Evolutionary conservation across 2,113 vertebrate genomes (phyloP), one percentile per base, ranked within the genome.

Genomic region (Datnioides undecimradiatus): DNA sequence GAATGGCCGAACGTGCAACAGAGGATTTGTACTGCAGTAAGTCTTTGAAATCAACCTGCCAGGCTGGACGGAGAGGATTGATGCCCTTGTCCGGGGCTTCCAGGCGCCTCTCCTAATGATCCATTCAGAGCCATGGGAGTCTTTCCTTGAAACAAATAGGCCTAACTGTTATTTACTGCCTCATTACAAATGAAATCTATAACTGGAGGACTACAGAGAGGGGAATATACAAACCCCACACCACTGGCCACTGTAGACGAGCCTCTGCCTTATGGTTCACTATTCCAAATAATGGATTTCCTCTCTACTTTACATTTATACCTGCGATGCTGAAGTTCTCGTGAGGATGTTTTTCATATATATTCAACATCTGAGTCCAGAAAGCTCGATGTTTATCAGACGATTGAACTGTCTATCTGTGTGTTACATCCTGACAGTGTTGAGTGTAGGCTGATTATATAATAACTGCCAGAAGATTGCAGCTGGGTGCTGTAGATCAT

Each of bases 131-230:
- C 79, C 80, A 57, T 36, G 76, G 80, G 76, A 89, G 59, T 64
- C 60, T 75, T 85, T 84, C 76, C 79, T 73, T 70, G 66, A 80
- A 72, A 85, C 75, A 90, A 88, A 84, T 66, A n/a, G n/a, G n/a
- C n/a, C n/a, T n/a, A 85, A 87, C 72, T 76, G 73, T 86, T 91
- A 85, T 92, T 90, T 85, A 86, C 74, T 75, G 79, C 73, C 84
- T 88, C 79, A 74, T 90, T 84, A 84, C 60, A 79, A 89, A 85
- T 64, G 3, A 77, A 82, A 86, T 86, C 84, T 83, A 79, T 84
- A 86, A 83, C 36, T 45, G 33, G 8, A 74, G 59, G 63, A 51
- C 21, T 34, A 59, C 19, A 25, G 62, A 67, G 70, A 38, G 68
- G 46, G 45, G 59, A 43, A 78, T 76, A 82, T 21, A 62, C 80